These are phyloP conservation scores for Corythucha ciliata DNA, from an alignment of 2,888 invertebrate genomes.

Conservation along the genomic window DNA sequence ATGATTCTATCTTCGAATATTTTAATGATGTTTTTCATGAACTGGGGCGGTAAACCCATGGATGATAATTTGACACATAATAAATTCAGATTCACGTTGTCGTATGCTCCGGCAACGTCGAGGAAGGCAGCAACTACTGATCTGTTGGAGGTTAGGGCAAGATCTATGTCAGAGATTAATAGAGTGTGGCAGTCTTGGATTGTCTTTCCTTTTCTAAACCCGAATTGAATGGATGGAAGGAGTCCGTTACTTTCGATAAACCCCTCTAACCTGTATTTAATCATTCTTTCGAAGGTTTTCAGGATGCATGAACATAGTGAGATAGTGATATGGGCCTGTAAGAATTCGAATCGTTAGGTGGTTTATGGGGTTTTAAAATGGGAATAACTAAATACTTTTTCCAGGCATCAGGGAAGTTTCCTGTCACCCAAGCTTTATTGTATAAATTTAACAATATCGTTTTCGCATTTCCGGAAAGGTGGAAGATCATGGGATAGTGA, in stretches of 20 bases:
- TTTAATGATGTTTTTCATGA: background rate
- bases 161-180: background rate
- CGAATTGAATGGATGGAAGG: background rate
- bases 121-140: background rate
- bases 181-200: background rate
- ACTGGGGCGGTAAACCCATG: background rate
- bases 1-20: background rate
- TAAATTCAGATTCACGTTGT: background rate
- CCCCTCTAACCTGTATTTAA: background rate
- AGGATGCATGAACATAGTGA: too few relatives aligned
- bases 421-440: background rate
- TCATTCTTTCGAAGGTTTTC: conserved; percentile 2
- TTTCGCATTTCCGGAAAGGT: too few relatives aligned
- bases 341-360: too few relatives aligned
- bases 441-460: too few relatives aligned
- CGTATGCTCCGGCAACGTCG: background rate
- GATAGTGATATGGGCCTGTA: too few relatives aligned
- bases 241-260: background rate
- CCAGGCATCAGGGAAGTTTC: too few relatives aligned
- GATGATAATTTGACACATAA: too few relatives aligned
- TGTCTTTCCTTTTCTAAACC: background rate
- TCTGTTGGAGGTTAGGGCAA: background rate
- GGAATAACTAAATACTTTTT: too few relatives aligned
- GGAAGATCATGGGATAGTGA: too few relatives aligned
- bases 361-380: too few relatives aligned